Conservation (phyloP, 2,113 vertebrate species). For the Passer domesticus region DNA sequence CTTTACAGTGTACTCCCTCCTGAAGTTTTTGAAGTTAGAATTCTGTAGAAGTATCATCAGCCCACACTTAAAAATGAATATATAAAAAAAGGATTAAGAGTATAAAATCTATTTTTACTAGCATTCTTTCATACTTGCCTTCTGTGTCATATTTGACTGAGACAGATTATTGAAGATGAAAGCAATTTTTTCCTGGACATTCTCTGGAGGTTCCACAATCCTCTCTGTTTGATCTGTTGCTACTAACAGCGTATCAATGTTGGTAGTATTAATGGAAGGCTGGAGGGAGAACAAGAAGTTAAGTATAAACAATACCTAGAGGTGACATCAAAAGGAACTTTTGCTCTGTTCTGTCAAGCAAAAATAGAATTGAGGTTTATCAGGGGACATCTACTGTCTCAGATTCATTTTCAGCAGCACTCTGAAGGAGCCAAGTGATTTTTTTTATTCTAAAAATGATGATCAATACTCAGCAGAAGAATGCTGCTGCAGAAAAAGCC, state of each 20-base stretch:
- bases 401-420: background rate
- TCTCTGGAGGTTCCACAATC: constrained; percentile 97
- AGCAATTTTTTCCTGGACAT: constrained; percentile 97
- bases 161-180: constrained; percentile 99
- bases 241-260: constrained; percentile 96
- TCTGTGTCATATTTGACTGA: constrained; percentile 98
- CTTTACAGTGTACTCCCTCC: background rate
- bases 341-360: background rate
- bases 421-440: background rate
- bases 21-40: background rate
- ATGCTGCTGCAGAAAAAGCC: background rate
- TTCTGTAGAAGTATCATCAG: background rate
- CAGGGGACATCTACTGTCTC: background rate
- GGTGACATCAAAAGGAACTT: background rate
- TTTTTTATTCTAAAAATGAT: background rate
- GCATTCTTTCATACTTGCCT: constrained; percentile 75
- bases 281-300: constrained; percentile 56
- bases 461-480: background rate
- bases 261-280: constrained; percentile 99
- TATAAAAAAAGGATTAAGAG: background rate
- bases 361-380: background rate
- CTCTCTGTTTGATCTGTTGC: constrained; percentile 97
- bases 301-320: background rate
- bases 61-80: background rate
- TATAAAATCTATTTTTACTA: background rate